Base-by-base conservation (phyloP, 2,113 vertebrate genomes). In the Macquaria australasica region DNA sequence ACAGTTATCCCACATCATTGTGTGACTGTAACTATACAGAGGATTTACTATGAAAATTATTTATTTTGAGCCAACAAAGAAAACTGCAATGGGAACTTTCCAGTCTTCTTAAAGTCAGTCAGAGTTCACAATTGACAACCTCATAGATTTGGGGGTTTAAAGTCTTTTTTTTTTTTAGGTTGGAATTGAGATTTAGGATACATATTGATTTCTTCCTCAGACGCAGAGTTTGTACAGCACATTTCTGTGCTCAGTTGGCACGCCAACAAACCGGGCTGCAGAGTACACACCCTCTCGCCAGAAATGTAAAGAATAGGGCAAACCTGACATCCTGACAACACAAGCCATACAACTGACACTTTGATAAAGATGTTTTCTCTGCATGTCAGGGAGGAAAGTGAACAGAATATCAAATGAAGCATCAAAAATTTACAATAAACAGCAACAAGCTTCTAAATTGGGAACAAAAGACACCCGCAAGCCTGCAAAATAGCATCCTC, bases 351-450 rank as follows among this genome's bases (percentile, higher is more conserved):
- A 90, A 89, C 71, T 93, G 88, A 93, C 91, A 94, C 86, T 84
- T 89, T 93, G 92, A 95, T 95, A 82, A 95, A 95, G 94, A 95
- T 91, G 92, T 95, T 89, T 92, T 91, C 84, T 84, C 82, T 74
- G 70, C 84, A 75, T 93, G 91, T 94, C 92, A 93, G 81, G 8
- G 60, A 90, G 85, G 81, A 91, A 92, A 95, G 92, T 91, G 92
- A 92, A 91, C 86, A 67, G 90, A 94, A 95, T 94, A 95, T 96
- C 94, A 94, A 95, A 94, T 89, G 90, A 86, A 91, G 92, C 93
- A 95, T 95, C 89, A 95, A 93, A 94, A 94, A 95, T 93, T 88
- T 92, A 95, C 95, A 96, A 95, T 96, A 95, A 96, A 95, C 93
- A 94, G 89, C 86, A 93, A 95, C 94, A 96, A 94, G 95, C 92